Base-by-base conservation (phyloP, 2,113 vertebrate genomes). In the Anoura caudifer region DNA sequence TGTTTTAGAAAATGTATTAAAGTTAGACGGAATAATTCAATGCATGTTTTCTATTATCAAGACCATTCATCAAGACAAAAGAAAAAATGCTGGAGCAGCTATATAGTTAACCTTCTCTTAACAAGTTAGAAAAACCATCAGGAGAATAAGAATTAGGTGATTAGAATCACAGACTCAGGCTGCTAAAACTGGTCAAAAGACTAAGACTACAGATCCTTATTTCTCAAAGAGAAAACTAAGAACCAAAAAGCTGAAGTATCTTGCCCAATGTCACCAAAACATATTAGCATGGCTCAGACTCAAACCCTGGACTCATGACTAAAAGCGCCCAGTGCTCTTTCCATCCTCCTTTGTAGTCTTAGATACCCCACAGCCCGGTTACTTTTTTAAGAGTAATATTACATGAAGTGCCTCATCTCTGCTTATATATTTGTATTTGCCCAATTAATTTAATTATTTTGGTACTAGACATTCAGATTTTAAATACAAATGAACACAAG, bases 181-280 rank as follows among this genome's bases (percentile, higher is more conserved):
- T 26, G 43, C 36, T 93, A 59, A 87, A 91, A 88, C 12, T 47
- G 24, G 56, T 63, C 61, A 87, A 92, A 72, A 73, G 12, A 81
- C 41, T 47, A 92, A 94, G 14, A 90, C 89, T 43, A 81, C 12
- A 95, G 28, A 86, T 22, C 24, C 36, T 87, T 76, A 73, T 69
- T 81, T 91, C 12, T 89, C 65, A 84, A 90, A 89, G 33, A 85
- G 47, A 91, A 94, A 91, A 94, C 59, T 59, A 92, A 83, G 43
- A 94, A 15, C 38, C 38, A 72, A 43, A 83, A 56, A 81, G 52
- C 22, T 82, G 7, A 80, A 76, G 1, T 45, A 72, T 41, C 31
- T 61, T 85, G 43, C 47, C 85, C 33, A 79, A 77, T 52, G 41
- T 63, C n/a, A 91, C 17, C 63, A 56, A 88, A 72, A 81, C 76